Conservation (phyloP, 2,113 vertebrate genomes). For the Antechinus flavipes region DNA sequence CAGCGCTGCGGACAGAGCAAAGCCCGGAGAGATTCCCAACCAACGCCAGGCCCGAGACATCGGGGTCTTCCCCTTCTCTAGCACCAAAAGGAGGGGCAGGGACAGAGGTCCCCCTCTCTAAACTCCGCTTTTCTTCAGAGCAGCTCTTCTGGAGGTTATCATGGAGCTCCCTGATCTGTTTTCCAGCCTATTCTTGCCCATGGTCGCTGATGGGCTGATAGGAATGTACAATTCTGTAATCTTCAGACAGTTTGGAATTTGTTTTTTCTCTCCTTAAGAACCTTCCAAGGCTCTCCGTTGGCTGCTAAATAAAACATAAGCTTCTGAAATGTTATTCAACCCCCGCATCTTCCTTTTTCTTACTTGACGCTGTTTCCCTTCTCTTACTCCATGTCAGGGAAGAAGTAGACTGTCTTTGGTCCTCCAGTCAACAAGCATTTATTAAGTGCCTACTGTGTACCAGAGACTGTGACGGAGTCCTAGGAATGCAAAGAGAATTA, state of each 20-base stretch:
- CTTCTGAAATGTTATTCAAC: neutral
- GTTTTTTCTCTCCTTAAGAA: neutral
- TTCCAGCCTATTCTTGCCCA: neutral
- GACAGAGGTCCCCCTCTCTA: neutral
- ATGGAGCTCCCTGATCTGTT: neutral
- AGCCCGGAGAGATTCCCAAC: neutral
- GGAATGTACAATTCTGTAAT: neutral
- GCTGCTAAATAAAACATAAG: neutral
- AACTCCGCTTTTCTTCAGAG: neutral
- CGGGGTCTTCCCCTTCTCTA: neutral
- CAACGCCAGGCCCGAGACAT: neutral
- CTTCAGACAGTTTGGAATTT: neutral
- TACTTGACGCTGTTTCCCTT: neutral
- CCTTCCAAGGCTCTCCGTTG: neutral
- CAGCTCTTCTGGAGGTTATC: neutral
- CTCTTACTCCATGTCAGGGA: neutral
- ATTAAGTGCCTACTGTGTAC: neutral
- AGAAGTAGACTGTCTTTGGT: neutral
- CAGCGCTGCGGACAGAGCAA: neutral
- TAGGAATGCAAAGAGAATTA: neutral
- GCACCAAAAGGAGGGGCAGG: neutral
- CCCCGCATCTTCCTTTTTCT: neutral
- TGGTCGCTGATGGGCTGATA: neutral
- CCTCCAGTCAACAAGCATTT: neutral
- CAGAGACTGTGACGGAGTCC: neutral